These are phyloP conservation scores for Bostrychus sinensis DNA, from an alignment of 2,113 vertebrate genomes.

Conservation along the genomic window DNA sequence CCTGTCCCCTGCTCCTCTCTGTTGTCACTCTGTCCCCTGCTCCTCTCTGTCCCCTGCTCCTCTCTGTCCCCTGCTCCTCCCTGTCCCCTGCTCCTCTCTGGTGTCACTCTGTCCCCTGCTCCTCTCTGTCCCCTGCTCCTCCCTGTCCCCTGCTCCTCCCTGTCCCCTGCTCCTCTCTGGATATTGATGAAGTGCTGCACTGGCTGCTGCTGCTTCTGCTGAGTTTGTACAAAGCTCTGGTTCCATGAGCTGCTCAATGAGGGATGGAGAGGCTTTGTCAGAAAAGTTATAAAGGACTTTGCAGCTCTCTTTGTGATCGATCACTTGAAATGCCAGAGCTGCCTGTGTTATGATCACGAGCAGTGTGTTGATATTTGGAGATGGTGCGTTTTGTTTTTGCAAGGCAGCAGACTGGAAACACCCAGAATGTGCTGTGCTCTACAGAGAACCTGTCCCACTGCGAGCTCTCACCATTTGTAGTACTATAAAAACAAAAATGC, in stretches of 20 bases:
- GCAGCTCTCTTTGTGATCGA: background rate
- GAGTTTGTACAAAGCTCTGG: background rate
- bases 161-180: too few species aligned
- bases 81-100: too few species aligned
- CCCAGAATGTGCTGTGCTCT: background rate
- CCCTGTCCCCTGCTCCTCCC: background rate
- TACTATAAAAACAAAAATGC: background rate
- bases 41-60: too few species aligned
- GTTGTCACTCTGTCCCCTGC: too few species aligned
- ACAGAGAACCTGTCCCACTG: background rate
- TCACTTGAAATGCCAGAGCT: background rate
- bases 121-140: background rate
- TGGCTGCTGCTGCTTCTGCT: background rate
- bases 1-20: too few species aligned
- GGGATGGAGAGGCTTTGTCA: slow-evolving; percentile 2
- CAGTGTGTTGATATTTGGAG: background rate
- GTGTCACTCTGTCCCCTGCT: background rate
- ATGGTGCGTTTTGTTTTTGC: background rate
- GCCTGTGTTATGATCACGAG: background rate
- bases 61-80: too few species aligned
- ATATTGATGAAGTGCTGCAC: slow-evolving; percentile 1
- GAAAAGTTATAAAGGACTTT: background rate
- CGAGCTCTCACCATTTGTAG: background rate
- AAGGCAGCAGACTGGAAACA: slow-evolving; percentile 12
- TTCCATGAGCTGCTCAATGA: background rate